Evolutionary conservation across 2,888 invertebrate species (phyloP), one percentile per base, ranked within the genome.

Genomic region (Adineta ricciae): DNA sequence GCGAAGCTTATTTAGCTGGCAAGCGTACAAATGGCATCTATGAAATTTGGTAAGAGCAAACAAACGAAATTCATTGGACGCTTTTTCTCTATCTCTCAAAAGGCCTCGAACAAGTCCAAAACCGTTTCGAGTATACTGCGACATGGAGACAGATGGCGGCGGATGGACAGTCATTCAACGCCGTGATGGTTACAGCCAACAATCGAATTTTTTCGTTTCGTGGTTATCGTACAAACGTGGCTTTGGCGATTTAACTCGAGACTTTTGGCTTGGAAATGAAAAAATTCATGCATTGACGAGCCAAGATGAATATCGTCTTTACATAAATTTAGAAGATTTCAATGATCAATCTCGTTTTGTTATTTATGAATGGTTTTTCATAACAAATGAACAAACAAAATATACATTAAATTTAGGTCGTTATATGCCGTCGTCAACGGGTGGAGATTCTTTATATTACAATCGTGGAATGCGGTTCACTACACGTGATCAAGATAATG

Each of bases 201-300:
- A 96, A 88, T 96, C 96, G 90, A 95, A 95, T 91, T 64, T 64
- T 64, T 64, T 32, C 32, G 92, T 94, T 78, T 94, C 93, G 86
- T 96, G 95, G 93, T 92, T 93, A 85, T 94, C 95, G 86, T 96
- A 96, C 89, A 94, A 94, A 9, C 91, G 92, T 7, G 94, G 95
- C 32, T 96, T 96, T 88, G 96, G 96, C 0, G 92, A 93, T 38
- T 88, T 91, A 88, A 88, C 90, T 84, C 93, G 94, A 2, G 96
- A 96, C 89, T 95, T 94, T 89, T 96, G 96, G 96, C 92, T 96
- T 27, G 96, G 96, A 2, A 94, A 96, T 88, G 94, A 95, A 87
- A 93, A 94, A 52, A 92, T 96, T 88, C 94, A 96, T 89, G 92
- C 92, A 83, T 91, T 96, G 32, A 95, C 95, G 0, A 87, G 87